Percentiles rank a stretch among this genome's conserved stretches.
phyloP scores from a whole-genome alignment of 1,140 invertebrate genomes.

The Cotesia vestalis region DNA sequence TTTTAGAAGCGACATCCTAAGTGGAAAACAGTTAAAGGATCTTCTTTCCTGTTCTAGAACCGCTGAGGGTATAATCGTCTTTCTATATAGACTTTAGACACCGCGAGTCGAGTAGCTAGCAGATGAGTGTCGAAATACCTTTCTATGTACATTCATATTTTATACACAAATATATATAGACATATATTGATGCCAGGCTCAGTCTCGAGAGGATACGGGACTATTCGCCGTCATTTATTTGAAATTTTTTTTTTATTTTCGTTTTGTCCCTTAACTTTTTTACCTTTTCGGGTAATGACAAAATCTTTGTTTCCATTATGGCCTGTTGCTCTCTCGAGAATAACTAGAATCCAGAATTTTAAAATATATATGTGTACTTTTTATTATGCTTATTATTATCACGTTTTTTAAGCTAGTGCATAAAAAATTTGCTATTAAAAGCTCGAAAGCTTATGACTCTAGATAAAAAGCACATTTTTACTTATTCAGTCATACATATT shows the following conservation, averaged over 20 bases:
- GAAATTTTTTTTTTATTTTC: neutral
- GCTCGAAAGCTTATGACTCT: no score
- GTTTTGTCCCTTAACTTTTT: no score
- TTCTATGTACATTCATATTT: no score
- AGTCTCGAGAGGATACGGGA: constrained; percentile 1
- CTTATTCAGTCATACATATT: no score
- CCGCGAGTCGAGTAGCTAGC: neutral
- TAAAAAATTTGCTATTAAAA: no score
- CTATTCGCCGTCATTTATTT: constrained; percentile 11
- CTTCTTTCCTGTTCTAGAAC: neutral
- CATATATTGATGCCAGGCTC: constrained; percentile 1
- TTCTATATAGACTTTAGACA: neutral
- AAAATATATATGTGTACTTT: no score
- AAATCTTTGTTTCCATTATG: constrained; percentile 7
- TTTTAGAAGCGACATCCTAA: neutral
- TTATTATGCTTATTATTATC: no score
- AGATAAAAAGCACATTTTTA: no score
- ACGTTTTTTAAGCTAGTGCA: no score
- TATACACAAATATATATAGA: no score
- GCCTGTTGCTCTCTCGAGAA: constrained; percentile 17
- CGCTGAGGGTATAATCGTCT: constrained; percentile 1
- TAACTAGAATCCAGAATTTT: neutral
- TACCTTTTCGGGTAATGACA: constrained; percentile 2
- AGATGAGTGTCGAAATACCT: neutral
- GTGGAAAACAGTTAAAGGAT: constrained; percentile 13